These are phyloP conservation scores for Etheostoma nigrum DNA, from an alignment of 2,797 vertebrate genomes.

Conservation along the genomic window DNA sequence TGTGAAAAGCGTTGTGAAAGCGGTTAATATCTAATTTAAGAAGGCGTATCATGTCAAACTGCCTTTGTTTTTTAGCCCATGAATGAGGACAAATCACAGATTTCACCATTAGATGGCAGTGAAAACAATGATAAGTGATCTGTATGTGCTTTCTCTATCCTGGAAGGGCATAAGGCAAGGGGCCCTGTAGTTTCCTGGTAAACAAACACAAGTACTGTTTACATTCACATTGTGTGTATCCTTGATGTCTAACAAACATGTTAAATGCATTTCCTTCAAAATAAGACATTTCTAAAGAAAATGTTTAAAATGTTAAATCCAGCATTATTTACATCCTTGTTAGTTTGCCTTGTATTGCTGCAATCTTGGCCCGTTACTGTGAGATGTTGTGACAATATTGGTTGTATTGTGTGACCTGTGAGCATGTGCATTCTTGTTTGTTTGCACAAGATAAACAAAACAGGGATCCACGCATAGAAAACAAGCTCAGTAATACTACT, in stretches of 20 bases:
- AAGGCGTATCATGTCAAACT: neutral
- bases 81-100: neutral
- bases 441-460: too few relatives aligned
- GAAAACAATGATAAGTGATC: constrained; percentile 3
- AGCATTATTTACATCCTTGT: neutral
- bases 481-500: too few relatives aligned
- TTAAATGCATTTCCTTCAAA: neutral
- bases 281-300: neutral
- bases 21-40: neutral
- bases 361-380: neutral
- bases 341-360: neutral
- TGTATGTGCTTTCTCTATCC: neutral
- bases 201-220: neutral
- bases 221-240: neutral
- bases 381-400: too few relatives aligned
- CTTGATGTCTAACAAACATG: neutral
- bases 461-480: too few relatives aligned
- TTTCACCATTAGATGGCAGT: constrained; percentile 14
- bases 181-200: neutral
- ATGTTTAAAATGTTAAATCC: neutral
- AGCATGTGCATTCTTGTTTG: too few relatives aligned
- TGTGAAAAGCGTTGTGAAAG: neutral
- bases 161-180: neutral
- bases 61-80: neutral
- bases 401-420: too few relatives aligned